Evolutionary conservation across 2,113 vertebrate genomes (phyloP).

Genomic region (Tenebrosternarchus preto): DNA sequence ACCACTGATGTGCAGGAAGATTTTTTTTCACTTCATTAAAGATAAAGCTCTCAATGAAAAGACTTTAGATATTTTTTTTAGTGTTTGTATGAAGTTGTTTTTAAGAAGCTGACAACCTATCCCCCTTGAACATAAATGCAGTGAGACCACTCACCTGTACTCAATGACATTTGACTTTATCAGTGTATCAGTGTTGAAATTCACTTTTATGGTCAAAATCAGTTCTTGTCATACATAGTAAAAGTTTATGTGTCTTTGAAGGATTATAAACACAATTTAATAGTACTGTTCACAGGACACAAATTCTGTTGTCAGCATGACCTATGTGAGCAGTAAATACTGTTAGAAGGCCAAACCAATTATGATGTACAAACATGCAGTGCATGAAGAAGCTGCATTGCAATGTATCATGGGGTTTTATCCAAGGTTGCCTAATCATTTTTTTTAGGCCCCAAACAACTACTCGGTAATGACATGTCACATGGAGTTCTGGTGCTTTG

Average conservation of each 20-base stretch:
- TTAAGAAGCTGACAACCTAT: background rate
- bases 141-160: background rate
- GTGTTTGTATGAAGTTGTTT: background rate
- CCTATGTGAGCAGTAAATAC: slow-evolving; percentile 23
- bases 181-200: background rate
- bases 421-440: slow-evolving; percentile 42
- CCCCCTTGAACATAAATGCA: background rate
- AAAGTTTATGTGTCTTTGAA: slow-evolving; percentile 4
- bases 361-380: slow-evolving; percentile 16
- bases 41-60: background rate
- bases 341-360: background rate
- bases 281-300: slow-evolving; percentile 15
- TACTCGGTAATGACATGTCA: slow-evolving; percentile 37
- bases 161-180: background rate
- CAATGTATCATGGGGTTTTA: background rate
- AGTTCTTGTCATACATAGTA: background rate
- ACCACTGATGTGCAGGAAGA: background rate
- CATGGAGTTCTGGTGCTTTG: slow-evolving; percentile 33
- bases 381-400: slow-evolving; percentile 24
- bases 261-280: slow-evolving; percentile 9
- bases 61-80: no score
- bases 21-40: background rate
- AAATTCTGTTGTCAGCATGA: slow-evolving; percentile 28
- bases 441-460: slow-evolving; percentile 30
- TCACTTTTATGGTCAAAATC: slow-evolving; percentile 3